Conservation (phyloP, 2,797 vertebrate species). For the Sebastes minor region DNA sequence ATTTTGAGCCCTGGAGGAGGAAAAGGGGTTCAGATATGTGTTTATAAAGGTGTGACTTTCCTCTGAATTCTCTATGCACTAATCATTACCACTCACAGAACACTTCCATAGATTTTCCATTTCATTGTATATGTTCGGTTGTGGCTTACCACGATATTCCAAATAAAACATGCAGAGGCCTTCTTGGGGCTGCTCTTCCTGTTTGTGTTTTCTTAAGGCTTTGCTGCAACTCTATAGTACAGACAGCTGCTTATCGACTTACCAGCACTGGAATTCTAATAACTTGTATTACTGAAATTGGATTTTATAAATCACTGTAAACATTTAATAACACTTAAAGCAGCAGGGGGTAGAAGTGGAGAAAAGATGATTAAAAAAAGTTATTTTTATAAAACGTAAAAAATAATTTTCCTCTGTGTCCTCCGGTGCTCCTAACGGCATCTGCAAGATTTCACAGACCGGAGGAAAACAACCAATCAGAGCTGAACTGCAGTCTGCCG, state of each 20-base stretch:
- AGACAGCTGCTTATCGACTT: constrained; percentile 10
- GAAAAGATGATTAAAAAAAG: no score
- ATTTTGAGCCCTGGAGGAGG: neutral
- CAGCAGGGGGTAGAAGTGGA: neutral
- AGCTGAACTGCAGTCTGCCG: no score
- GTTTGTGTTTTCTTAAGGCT: constrained; percentile 26
- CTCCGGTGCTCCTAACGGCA: no score
- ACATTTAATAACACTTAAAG: neutral
- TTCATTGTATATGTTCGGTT: neutral
- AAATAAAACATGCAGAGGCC: constrained; percentile 31
- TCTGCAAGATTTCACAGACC: no score
- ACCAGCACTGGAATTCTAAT: neutral
- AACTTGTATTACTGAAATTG: neutral
- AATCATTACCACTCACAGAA: neutral
- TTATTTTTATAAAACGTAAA: no score
- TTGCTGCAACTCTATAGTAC: neutral
- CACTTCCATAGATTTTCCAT: neutral
- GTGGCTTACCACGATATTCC: neutral
- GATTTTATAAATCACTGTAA: neutral
- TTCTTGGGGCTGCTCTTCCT: constrained; percentile 23
- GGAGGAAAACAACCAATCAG: no score
- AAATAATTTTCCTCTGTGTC: no score
- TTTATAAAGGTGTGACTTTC: neutral
- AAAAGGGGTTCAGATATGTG: neutral
- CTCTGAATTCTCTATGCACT: neutral